phyloP scores from a whole-genome alignment of 2,797 vertebrate genomes.

The Caiman crocodilus region DNA sequence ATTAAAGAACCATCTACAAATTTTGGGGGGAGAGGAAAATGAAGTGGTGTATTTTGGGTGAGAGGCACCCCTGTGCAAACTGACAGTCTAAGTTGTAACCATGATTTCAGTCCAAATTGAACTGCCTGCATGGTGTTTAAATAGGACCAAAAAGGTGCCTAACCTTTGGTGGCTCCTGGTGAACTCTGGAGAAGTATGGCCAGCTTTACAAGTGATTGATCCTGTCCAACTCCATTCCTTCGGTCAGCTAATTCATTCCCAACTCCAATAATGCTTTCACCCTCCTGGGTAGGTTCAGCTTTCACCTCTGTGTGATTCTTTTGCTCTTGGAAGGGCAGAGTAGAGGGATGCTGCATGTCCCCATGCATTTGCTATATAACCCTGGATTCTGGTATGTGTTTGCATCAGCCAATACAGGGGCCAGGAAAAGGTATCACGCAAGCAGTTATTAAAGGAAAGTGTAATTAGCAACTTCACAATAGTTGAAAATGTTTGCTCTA shows the following conservation, averaged over 20 bases:
- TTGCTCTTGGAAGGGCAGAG: background rate
- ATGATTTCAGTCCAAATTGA: background rate
- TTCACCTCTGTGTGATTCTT: rapidly evolving
- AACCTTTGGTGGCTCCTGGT: background rate
- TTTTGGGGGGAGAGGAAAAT: background rate
- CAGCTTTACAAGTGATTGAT: background rate
- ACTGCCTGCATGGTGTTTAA: background rate
- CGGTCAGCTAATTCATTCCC: rapidly evolving
- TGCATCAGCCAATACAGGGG: conserved; percentile 63
- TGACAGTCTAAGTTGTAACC: background rate
- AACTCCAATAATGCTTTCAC: background rate
- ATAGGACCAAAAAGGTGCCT: background rate
- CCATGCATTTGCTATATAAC: conserved; percentile 12
- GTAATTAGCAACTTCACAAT: conserved; percentile 78
- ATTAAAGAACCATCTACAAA: background rate
- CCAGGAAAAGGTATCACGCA: conserved; percentile 35
- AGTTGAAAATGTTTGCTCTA: conserved; percentile 75
- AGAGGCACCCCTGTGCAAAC: background rate
- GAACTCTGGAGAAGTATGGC: rapidly evolving
- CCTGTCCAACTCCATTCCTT: rapidly evolving
- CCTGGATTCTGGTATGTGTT: background rate
- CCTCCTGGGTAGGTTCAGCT: rapidly evolving
- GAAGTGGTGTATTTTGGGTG: background rate
- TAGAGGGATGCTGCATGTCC: background rate
- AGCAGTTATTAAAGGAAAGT: conserved; percentile 66